A percentile compares a stretch with the other conserved stretches of the same genome.
Evolutionary conservation across 2,888 invertebrate genomes (phyloP).

Genomic region (Cylloceria caligata): DNA sequence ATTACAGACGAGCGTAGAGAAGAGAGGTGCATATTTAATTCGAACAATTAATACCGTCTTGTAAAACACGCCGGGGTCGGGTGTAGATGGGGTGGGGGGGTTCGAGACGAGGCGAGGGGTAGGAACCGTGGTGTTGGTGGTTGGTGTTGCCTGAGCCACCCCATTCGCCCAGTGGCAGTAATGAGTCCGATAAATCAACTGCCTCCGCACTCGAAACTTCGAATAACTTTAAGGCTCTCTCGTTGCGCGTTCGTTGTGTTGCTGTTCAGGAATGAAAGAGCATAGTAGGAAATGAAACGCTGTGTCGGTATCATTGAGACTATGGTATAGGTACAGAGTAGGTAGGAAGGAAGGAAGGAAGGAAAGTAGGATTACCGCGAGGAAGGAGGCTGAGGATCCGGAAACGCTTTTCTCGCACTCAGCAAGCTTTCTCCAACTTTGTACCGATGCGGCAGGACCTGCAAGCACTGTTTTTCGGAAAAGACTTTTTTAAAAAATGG

Average conservation of each 20-base stretch:
- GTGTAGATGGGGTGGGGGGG: conserved; percentile 39
- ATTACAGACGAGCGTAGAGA: conserved; percentile 78
- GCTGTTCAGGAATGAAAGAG: conserved; percentile 11
- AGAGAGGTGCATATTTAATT: conserved; percentile 84
- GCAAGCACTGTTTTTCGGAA: conserved; percentile 31
- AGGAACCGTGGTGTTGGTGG: conserved; percentile 66
- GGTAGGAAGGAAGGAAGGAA: background rate
- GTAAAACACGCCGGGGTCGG: conserved; percentile 83
- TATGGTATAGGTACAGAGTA: conserved; percentile 22
- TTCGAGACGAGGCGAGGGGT: conserved; percentile 57
- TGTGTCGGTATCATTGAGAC: conserved; percentile 32
- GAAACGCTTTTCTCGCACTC: conserved; percentile 58
- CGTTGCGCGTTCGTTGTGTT: conserved; percentile 51
- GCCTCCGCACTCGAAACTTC: conserved; percentile 83
- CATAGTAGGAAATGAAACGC: conserved; percentile 43
- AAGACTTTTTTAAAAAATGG: conserved; percentile 60
- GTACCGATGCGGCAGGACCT: conserved; percentile 28
- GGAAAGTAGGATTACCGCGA: background rate
- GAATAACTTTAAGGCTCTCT: conserved; percentile 80
- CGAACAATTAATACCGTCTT: conserved; percentile 85
- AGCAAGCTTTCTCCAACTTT: conserved; percentile 43
- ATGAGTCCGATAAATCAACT: conserved; percentile 85
- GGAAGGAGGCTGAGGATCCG: conserved; percentile 37
- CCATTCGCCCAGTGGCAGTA: conserved; percentile 77
- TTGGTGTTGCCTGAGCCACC: conserved; percentile 76